A percentile compares a stretch with the other conserved stretches of the same genome.
Conservation (phyloP, 2,797 vertebrate species). For the Pseudomugil tenellus region DNA sequence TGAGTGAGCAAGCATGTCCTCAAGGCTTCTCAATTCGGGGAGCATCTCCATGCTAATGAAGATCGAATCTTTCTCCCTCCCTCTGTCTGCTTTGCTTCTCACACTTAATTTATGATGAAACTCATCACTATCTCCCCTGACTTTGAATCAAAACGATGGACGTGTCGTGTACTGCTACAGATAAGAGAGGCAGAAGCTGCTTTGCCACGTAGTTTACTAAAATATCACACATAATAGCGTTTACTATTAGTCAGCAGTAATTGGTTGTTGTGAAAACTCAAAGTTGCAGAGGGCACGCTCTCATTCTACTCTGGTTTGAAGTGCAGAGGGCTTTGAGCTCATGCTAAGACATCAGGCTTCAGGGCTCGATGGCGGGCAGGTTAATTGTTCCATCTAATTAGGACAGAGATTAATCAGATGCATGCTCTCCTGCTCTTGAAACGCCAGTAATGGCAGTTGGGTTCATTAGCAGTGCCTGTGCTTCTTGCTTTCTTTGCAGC, state of each 20-base stretch:
- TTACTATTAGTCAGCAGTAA: conserved; percentile 15
- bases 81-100: conserved; percentile 42
- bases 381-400: conserved; percentile 77
- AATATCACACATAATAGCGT: conserved; percentile 11
- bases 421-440: conserved; percentile 60
- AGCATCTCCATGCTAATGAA: conserved; percentile 56
- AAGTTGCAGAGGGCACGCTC: conserved; percentile 27
- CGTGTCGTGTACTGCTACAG: conserved; percentile 12
- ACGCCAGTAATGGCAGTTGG: conserved; percentile 49
- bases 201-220: background rate
- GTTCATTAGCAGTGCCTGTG: conserved; percentile 67
- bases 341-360: conserved; percentile 50
- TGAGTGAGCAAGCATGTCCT: conserved; percentile 47
- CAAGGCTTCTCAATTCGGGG: conserved; percentile 52
- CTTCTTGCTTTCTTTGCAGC: conserved; percentile 24
- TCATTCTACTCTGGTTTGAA: conserved; percentile 12
- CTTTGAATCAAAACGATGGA: conserved; percentile 42
- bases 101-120: conserved; percentile 45
- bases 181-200: conserved; percentile 31
- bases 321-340: conserved; percentile 27
- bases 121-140: conserved; percentile 33
- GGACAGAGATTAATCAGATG: conserved; percentile 74
- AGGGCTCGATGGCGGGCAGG: conserved; percentile 54
- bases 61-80: conserved; percentile 28
- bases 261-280: conserved; percentile 35